Percentiles rank a stretch among this genome's conserved stretches.
Conservation (phyloP, 1,140 invertebrate species). For the Anastrepha obliqua region DNA sequence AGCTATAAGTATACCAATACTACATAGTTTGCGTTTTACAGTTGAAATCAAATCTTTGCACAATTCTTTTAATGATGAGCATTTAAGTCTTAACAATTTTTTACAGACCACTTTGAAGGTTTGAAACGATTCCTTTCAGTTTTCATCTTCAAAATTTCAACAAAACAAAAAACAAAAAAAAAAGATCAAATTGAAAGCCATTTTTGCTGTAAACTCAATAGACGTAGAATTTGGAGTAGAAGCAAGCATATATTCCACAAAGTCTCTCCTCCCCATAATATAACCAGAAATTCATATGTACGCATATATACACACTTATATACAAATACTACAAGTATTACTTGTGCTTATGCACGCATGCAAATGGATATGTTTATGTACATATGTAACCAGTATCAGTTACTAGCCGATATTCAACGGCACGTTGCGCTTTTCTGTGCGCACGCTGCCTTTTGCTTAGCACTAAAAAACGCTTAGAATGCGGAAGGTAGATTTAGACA, state of each 20-base stretch:
- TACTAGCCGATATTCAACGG: neutral
- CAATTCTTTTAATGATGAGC: neutral
- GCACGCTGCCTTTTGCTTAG: neutral
- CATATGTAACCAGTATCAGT: neutral
- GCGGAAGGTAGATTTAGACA: neutral
- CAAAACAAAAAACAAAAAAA: neutral
- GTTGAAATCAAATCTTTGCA: constrained; percentile 14
- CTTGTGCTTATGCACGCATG: neutral
- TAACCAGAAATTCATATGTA: too few relatives aligned
- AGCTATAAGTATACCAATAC: too few relatives aligned
- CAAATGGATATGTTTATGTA: neutral
- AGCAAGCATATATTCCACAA: neutral
- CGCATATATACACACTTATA: too few relatives aligned
- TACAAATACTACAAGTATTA: too few relatives aligned
- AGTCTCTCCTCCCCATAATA: too few relatives aligned
- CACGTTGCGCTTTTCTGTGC: neutral
- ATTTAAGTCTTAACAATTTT: neutral
- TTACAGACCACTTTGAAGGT: neutral
- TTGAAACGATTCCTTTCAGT: constrained; percentile 18
- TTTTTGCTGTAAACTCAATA: neutral
- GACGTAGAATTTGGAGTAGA: neutral
- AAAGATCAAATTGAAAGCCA: neutral
- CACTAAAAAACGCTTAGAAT: neutral
- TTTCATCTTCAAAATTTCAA: neutral
- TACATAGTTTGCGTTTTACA: too few relatives aligned